A percentile compares a stretch with the other conserved stretches of the same genome.
phyloP scores from a whole-genome alignment of 1,140 invertebrate species.

The Chironomus tepperi region DNA sequence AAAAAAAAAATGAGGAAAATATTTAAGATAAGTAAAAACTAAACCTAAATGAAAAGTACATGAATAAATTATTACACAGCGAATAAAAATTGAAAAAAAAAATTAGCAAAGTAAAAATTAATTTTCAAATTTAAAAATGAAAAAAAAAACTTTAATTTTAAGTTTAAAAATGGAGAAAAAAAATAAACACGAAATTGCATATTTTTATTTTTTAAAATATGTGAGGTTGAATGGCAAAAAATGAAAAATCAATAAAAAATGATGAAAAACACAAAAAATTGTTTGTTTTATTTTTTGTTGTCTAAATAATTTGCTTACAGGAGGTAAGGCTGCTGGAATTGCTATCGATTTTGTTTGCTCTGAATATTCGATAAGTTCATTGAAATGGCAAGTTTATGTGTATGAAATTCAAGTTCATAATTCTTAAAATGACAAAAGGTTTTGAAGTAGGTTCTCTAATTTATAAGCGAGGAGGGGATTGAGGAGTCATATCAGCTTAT shows the following conservation, averaged over 20 bases:
- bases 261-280: not conserved
- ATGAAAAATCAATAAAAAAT: constrained; percentile 10
- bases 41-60: not conserved
- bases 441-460: too few relatives aligned
- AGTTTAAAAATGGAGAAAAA: not conserved
- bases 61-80: constrained; percentile 8
- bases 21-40: constrained; percentile 9
- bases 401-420: too few relatives aligned
- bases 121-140: constrained; percentile 10
- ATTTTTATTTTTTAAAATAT: constrained; percentile 15
- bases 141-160: not conserved
- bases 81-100: constrained; percentile 14
- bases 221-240: not conserved
- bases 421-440: too few relatives aligned
- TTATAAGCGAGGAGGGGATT: too few relatives aligned
- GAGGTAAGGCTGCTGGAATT: too few relatives aligned
- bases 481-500: too few relatives aligned
- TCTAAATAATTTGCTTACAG: not conserved
- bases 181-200: not conserved
- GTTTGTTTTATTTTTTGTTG: not conserved
- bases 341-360: too few relatives aligned
- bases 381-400: too few relatives aligned
- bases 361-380: too few relatives aligned
- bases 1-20: not conserved
- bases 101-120: constrained; percentile 6